Conservation (phyloP, 1,140 invertebrate genomes). For the Drosophila burlai region DNA sequence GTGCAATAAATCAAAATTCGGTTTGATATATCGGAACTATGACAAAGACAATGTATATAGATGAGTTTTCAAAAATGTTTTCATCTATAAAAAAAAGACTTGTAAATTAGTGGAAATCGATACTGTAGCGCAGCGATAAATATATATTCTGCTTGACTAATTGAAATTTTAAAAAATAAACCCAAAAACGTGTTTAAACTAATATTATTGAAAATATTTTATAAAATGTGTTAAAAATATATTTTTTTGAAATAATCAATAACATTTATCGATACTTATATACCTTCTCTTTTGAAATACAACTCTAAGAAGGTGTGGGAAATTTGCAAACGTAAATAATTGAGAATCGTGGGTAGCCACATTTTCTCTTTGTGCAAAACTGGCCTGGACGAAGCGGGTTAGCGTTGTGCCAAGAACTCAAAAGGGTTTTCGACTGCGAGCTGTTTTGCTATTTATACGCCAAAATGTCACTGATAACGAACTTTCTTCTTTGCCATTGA, state of each 20-base stretch:
- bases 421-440: constrained; percentile 14
- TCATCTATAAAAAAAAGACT: no score
- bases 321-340: background rate
- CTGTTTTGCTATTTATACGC: constrained; percentile 65
- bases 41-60: no score
- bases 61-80: no score
- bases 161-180: no score
- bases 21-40: background rate
- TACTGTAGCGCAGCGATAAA: background rate
- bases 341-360: background rate
- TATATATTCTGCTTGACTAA: no score
- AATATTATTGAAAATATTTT: no score
- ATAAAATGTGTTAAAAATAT: background rate
- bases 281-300: background rate
- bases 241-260: background rate
- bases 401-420: constrained; percentile 1
- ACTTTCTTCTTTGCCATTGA: constrained; percentile 62
- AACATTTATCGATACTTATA: background rate
- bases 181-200: no score
- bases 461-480: constrained; percentile 80
- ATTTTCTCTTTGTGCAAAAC: constrained; percentile 18
- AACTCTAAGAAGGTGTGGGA: background rate
- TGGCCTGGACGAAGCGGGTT: constrained; percentile 10
- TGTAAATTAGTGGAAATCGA: background rate
- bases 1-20: background rate